Conservation (phyloP, 2,113 vertebrate species). For the Perccottus glenii region DNA sequence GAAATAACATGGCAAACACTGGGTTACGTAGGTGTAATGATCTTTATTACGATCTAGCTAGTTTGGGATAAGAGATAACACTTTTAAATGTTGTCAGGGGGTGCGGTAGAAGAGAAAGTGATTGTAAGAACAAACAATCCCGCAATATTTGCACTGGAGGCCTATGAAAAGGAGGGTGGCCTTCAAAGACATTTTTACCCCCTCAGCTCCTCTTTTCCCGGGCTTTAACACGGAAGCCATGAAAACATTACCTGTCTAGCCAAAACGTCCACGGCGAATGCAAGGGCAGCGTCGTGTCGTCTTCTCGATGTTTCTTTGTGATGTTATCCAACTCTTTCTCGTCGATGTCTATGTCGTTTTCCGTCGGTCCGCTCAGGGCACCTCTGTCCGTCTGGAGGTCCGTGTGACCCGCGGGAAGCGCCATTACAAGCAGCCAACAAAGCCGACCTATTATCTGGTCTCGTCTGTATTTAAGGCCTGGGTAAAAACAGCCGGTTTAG, state of each 20-base stretch:
- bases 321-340: slow-evolving; percentile 80
- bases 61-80: not conserved
- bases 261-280: slow-evolving; percentile 84
- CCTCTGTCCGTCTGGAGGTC: slow-evolving; percentile 69
- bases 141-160: slow-evolving; percentile 41
- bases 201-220: not conserved
- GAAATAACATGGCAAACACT: not conserved
- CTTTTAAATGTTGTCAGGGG: not conserved
- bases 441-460: not conserved
- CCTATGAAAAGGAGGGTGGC: slow-evolving; percentile 47
- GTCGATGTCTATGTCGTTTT: slow-evolving; percentile 80
- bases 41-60: no score
- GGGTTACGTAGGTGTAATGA: not conserved
- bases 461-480: not conserved
- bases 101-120: not conserved
- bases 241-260: slow-evolving; percentile 75
- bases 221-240: not conserved
- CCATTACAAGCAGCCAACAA: slow-evolving; percentile 56
- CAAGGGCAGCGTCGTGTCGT: slow-evolving; percentile 72
- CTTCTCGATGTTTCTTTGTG: slow-evolving; percentile 74
- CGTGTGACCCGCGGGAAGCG: slow-evolving; percentile 63
- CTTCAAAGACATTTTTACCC: slow-evolving; percentile 7
- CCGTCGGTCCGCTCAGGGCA: slow-evolving; percentile 64
- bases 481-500: slow-evolving; percentile 36
- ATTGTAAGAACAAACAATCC: slow-evolving; percentile 10